A percentile compares a stretch with the other conserved stretches of the same genome.
Conservation (phyloP, 2,797 vertebrate genomes). For the Sebastes diaconus region DNA sequence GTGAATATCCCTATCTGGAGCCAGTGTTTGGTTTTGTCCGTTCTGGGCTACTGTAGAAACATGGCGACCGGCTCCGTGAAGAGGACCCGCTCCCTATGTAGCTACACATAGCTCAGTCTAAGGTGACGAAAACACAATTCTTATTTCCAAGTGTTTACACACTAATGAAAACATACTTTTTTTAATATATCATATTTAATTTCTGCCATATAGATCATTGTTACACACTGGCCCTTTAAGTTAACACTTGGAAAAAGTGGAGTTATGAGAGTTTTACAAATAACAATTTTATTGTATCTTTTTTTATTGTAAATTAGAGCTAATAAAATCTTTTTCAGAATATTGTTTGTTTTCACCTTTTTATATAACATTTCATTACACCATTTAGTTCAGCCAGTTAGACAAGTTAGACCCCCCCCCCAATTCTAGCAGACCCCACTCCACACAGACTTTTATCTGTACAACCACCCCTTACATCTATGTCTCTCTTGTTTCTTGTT, state of each 20-base stretch:
- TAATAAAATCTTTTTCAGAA: constrained; percentile 19
- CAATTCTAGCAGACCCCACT: no score
- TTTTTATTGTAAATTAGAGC: neutral
- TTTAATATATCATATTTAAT: neutral
- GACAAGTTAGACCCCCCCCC: no score
- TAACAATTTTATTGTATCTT: neutral
- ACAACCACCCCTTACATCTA: no score
- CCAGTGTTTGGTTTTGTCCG: neutral
- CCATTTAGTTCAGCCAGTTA: no score
- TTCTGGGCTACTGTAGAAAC: neutral
- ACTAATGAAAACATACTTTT: neutral
- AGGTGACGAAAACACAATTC: neutral
- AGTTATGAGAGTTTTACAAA: neutral
- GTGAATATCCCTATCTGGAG: neutral
- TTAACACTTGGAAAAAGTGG: neutral
- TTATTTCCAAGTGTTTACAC: neutral
- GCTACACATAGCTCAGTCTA: no score
- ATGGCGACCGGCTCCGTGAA: no score
- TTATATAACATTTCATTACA: no score
- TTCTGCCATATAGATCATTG: neutral
- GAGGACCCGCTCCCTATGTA: no score
- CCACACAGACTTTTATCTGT: no score
- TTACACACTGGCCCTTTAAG: neutral
- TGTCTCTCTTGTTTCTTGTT: no score
- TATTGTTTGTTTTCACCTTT: neutral